These are phyloP conservation scores for Anticlea derivata DNA, from an alignment of 2,888 invertebrate species.

Conservation along the genomic window DNA sequence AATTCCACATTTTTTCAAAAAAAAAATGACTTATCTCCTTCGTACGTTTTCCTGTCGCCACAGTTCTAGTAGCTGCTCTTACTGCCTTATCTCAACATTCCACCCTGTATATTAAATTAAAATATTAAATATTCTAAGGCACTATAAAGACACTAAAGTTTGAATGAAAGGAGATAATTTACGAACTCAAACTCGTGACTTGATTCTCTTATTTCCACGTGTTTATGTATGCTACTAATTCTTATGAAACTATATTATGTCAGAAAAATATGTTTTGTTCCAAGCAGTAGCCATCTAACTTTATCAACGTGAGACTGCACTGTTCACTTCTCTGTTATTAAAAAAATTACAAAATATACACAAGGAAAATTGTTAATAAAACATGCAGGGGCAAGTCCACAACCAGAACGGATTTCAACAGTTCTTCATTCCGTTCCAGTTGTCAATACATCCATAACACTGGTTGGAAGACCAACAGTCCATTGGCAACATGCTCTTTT, in stretches of 20 bases:
- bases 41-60: no score
- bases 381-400: slow-evolving; percentile 28
- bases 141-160: slow-evolving; percentile 14
- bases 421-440: slow-evolving; percentile 22
- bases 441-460: slow-evolving; percentile 16
- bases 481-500: slow-evolving; percentile 13
- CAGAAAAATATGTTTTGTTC: neutral
- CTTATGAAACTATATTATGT: slow-evolving; percentile 13
- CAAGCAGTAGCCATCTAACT: slow-evolving; percentile 15
- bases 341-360: slow-evolving; percentile 31
- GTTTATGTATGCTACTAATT: neutral
- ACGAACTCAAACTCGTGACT: neutral
- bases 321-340: slow-evolving; percentile 19
- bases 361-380: slow-evolving; percentile 27
- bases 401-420: slow-evolving; percentile 15
- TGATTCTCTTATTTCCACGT: neutral
- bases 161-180: no score
- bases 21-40: no score
- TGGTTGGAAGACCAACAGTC: slow-evolving; percentile 13
- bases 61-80: no score
- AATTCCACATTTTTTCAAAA: no score
- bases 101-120: no score
- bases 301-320: slow-evolving; percentile 15
- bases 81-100: no score
- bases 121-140: slow-evolving; percentile 17